Evolutionary conservation across 2,797 vertebrate genomes (phyloP), one percentile per base, ranked within the genome.

Genomic region (Champsocephalus gunnari): DNA sequence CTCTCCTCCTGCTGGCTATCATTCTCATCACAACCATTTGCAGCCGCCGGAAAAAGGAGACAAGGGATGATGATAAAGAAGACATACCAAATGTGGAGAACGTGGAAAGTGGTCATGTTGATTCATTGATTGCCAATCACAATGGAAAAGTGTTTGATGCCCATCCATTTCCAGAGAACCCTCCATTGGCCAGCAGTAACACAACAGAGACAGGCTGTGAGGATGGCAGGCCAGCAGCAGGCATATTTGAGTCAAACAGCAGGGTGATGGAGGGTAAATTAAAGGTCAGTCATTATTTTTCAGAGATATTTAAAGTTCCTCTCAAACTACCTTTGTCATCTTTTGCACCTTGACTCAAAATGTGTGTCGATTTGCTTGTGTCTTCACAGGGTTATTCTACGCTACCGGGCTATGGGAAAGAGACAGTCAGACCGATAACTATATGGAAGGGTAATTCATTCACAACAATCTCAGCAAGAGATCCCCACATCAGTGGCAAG

Each of bases 361-460:
- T 72, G 21, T 28, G 2, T n/a, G 0, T 47, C 0, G 10, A 53
- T 80, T 38, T 67, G 12, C 75, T 12, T 71, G 44, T 83, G 10
- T 70, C 16, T 49, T 80, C 67, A n/a, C 94, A 99, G 97, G 94
- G 95, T 53, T 99, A 97, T 19, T 89, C 95, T 0, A 95, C 96
- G 0, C 82, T 97, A 50, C 96, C 96, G 0, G 96, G 96, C 53
- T 99, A 96, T 3, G 86, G 94, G 28, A 98, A 97, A 81, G 97
- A 99, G 56, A 90, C 94, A 0, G 93, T 95, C 60, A 94, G 97
- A 17, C 95, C 97, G 0, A 94, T 97, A 82, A 96, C 98, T 1
- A 97, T 98, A 76, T 99, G 98, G 98, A 99, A 99, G 77, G 98
- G 98, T 3, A 97, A 98, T 71, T 98, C 97, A 0, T 98, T 97